Base-by-base conservation (phyloP, 2,888 invertebrate species). In the Coecobrya sp. region DNA sequence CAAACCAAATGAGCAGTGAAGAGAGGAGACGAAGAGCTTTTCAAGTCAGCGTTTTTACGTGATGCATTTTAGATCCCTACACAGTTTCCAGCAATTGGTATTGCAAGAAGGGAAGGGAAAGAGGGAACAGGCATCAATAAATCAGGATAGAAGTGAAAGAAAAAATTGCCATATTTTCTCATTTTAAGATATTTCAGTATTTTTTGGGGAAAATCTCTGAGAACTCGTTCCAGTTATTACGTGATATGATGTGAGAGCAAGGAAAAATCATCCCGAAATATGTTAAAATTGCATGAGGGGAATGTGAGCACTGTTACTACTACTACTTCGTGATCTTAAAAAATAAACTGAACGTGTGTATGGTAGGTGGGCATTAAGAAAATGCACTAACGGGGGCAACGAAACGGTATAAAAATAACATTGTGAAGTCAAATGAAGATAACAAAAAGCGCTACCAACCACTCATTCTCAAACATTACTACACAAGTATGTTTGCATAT, bases 131-230 rank as follows among this genome's bases (percentile, higher is more conserved):
- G 25, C 42, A 19, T 42, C 88, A 85, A 92, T 92, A 92, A 92
- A 92, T 92, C 92, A 92, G 92, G 79, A 92, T 88, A 76, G 82
- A 82, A 87, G 84, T 82, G 85, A 73, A 55, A 91, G 81, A 81
- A 84, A 84, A 84, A 84, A 62, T 49, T 25, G 81, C 90, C 87
- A 92, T 88, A 88, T 92, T 92, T 84, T 62, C 84, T 91, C 91
- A 91, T 88, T 91, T 87, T 87, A 86, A 82, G 86, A 91, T 79
- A 45, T 91, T 76, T 65, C 19, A 52, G 13, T 84, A 25, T 76
- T 81, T 91, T 87, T 91, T 59, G 81, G 42, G 65, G 52, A 85
- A 76, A 90, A 84, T 73, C 49, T 30, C 49, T 49, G 11, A 65
- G 79, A 90, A 30, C 27, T 90, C 85, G 25, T 55, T 82, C 59